Conservation (phyloP, 2,888 invertebrate genomes). For the Coenonympha glycerion region DNA sequence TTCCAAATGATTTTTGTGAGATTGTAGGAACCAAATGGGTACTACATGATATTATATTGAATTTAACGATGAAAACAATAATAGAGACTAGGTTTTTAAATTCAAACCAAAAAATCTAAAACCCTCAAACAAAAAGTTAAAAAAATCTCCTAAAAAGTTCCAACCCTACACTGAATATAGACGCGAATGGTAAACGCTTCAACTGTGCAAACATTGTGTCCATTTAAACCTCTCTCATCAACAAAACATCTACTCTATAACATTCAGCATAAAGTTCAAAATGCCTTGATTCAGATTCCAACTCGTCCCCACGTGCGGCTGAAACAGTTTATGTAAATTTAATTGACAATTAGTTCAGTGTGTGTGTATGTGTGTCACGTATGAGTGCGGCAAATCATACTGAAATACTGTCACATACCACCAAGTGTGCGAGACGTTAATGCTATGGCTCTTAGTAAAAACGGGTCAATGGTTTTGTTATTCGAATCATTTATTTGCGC, state of each 20-base stretch:
- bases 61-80: too few species aligned
- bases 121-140: not conserved
- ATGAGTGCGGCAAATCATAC: not conserved
- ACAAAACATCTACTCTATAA: too few species aligned
- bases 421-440: too few species aligned
- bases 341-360: constrained; percentile 11
- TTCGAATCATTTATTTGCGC: not conserved
- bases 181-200: constrained; percentile 3
- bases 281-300: not conserved
- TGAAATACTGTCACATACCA: not conserved
- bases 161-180: constrained; percentile 1
- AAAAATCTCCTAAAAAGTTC: not conserved
- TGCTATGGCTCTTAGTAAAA: not conserved
- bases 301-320: not conserved
- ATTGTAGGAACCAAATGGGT: too few species aligned
- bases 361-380: too few species aligned
- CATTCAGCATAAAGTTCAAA: not conserved
- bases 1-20: too few species aligned
- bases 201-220: constrained; percentile 12
- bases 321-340: constrained; percentile 9
- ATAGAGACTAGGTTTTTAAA: too few species aligned
- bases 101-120: not conserved
- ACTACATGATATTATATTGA: too few species aligned
- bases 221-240: not conserved
- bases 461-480: not conserved